Conservation (phyloP, 1,140 invertebrate genomes). For the Eumaeus atala region DNA sequence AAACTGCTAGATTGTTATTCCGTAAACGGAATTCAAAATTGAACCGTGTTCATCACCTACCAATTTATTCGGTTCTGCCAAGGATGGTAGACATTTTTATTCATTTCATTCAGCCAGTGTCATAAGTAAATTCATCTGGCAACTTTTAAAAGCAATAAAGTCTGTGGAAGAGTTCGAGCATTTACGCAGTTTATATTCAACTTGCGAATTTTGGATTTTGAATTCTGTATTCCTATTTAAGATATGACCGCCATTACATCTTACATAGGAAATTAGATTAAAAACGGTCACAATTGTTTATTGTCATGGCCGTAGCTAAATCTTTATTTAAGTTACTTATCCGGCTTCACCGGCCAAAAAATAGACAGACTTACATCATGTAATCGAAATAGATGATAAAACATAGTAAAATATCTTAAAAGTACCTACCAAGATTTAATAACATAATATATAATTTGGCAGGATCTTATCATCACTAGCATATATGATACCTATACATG, state of each 20-base stretch:
- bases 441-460: too few relatives aligned
- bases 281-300: not conserved
- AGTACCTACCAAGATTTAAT: too few relatives aligned
- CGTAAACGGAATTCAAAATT: conserved; percentile 21
- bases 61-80: conserved; percentile 32
- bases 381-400: too few relatives aligned
- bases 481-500: too few relatives aligned
- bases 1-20: conserved; percentile 24
- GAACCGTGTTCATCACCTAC: conserved; percentile 29
- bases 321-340: not conserved
- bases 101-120: conserved; percentile 25
- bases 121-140: conserved; percentile 13
- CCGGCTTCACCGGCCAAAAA: not conserved
- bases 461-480: too few relatives aligned
- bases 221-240: conserved; percentile 2
- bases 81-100: conserved; percentile 30
- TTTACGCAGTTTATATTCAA: conserved; percentile 6
- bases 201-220: conserved; percentile 2
- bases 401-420: too few relatives aligned
- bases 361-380: not conserved
- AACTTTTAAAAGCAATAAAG: conserved; percentile 3
- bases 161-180: not conserved
- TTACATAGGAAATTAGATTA: conserved; percentile 1
- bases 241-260: not conserved
- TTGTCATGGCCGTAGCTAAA: not conserved